Base-by-base conservation (phyloP, 2,888 invertebrate genomes). In the Stenurella melanura region DNA sequence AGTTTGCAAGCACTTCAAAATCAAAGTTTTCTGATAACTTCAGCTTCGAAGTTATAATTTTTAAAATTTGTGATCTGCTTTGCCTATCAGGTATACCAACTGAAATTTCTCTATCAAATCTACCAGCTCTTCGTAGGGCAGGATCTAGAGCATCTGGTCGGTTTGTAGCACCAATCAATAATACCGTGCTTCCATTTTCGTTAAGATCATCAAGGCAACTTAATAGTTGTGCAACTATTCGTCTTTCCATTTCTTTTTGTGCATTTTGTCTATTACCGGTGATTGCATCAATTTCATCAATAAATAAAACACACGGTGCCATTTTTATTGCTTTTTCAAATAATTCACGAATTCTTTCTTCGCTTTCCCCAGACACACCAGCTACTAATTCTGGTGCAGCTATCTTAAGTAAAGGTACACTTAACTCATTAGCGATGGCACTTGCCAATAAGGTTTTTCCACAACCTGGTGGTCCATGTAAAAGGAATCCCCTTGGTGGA, bases 271-370 rank as follows among this genome's bases (percentile, higher is more conserved):
- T 92, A 87, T 97, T 96, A 6, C 96, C 96, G 42, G 97, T 96
- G 63, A 99, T 95, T n/a, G 97, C 94, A 91, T 99, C 99, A 77
- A 99, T 96, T 91, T 99, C 98, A 90, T 99, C 99, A 79, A 99
- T 94, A 87, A 98, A 98, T 56, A 98, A 89, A 15, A 98, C 93
- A 88, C 96, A 95, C 0, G 97, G 97, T 11, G 96, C 93, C 69
- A 92, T 90, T 75, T 90, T 89, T 9, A 92, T 88, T 0, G 98
- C 98, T 86, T 95, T 93, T 56, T 97, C 96, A 90, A 99, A 99
- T 15, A 98, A 89, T 83, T 97, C 95, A 79, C 98, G 92, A 78
- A 99, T 96, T 82, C 97, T 92, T 86, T 97, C 96, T 89, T 99
- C 99, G 0, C 97, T 97, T 89, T 98, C 98, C 0, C 99, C 99